Base-by-base conservation (phyloP, 2,113 vertebrate genomes). In the Phalacrocorax carbo region DNA sequence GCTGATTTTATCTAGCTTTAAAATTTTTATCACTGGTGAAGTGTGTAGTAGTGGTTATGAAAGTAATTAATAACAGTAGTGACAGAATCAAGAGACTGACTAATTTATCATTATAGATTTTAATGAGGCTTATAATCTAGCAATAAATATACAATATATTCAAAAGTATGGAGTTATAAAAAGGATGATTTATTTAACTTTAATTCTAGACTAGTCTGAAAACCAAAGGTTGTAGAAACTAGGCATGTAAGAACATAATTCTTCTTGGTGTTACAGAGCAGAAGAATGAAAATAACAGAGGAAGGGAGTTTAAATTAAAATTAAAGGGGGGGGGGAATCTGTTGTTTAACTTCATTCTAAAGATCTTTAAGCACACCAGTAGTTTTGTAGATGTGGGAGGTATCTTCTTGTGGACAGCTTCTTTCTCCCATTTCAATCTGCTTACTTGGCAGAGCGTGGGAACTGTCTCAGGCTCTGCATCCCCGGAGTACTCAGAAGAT, bases 61-160 rank as follows among this genome's bases (percentile, higher is more conserved):
- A 97, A 97, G 85, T 70, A 96, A 96, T 98, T 97, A 98, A 96
- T 97, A 97, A 97, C 44, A 88, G 51, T 15, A 83, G 55, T 92
- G 92, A 95, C 87, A 97, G 91, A 82, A 92, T 94, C 97, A 97
- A 96, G 95, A 90, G 70, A 94, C 88, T 96, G 95, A 61, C 82
- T 97, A 96, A 97, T 97, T 96, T 97, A 94, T 96, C 88, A 93
- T 97, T 93, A 96, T 82, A 94, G 91, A 86, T 96, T 97, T 98
- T 97, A 97, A 98, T 97, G 94, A 97, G 51, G 85, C 82, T 91
- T 98, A 55, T 96, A 96, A 97, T 97, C 48, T 88, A 96, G 77
- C 91, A 96, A 97, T 97, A 97, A 91, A 95, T 96, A 97, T 83
- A 94, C 66, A 92, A 15, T 96, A 65, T 81, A 96, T 98, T 96